Conservation (phyloP, 2,888 invertebrate genomes). For the Gasteruption jaculator region DNA sequence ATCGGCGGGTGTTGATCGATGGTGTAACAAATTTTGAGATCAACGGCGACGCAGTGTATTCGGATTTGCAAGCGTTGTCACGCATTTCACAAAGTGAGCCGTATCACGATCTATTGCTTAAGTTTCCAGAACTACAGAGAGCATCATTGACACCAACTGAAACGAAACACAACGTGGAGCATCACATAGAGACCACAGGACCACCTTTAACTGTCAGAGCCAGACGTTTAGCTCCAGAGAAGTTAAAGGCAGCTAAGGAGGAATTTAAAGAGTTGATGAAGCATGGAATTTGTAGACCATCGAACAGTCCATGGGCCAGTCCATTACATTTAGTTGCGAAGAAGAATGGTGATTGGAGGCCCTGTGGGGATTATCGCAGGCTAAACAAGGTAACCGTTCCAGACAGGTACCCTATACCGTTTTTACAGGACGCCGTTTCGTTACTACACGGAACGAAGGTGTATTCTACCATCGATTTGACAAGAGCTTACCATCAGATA, state of each 20-base stretch:
- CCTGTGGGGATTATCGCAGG: conserved; percentile 15
- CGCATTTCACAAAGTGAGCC: too few relatives aligned
- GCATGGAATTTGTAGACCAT: too few relatives aligned
- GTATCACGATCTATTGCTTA: too few relatives aligned
- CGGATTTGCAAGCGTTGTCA: too few relatives aligned
- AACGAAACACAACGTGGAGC: conserved; percentile 18
- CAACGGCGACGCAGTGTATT: too few relatives aligned
- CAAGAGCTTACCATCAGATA: conserved; percentile 16
- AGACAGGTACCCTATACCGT: conserved; percentile 11
- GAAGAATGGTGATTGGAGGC: conserved; percentile 12
- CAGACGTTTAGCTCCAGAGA: conserved; percentile 34
- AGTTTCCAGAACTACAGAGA: too few relatives aligned
- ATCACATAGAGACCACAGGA: conserved; percentile 31
- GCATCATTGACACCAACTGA: too few relatives aligned
- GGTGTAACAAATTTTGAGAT: conserved; percentile 11
- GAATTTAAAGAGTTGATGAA: conserved; percentile 34
- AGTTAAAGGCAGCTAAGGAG: conserved; percentile 27
- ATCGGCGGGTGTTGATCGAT: too few relatives aligned
- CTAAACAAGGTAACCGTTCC: conserved; percentile 14
- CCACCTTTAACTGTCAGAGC: conserved; percentile 32
- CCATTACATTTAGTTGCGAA: conserved; percentile 12
- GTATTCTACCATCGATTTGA: conserved; percentile 13
- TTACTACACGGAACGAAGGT: conserved; percentile 6
- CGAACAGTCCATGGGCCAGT: conserved; percentile 36
- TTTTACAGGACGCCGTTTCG: conserved; percentile 12